Base-by-base conservation (phyloP, 2,888 invertebrate genomes). In the Papilio protenor region DNA sequence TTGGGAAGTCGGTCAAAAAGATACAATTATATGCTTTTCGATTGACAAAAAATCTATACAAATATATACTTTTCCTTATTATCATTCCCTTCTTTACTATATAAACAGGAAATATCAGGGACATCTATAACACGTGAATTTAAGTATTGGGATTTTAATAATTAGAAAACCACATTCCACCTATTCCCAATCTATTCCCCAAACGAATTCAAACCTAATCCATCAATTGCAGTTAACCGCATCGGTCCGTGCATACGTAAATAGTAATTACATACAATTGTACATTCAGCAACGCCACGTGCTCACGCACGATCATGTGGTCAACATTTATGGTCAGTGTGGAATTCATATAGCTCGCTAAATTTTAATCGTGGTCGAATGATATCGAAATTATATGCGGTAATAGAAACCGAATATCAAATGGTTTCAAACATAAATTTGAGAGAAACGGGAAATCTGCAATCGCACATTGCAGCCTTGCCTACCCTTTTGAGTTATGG, bases 251-350 rank as follows among this genome's bases (percentile, higher is more conserved):
- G 47, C 61, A 73, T 61, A 49, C 45, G 74, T 49, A n/a, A 74
- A 75, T 64, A 49, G 2, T 75, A 75, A 75, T 66, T 33, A 75
- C 18, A 64, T 27, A 3, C 74, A 74, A 49, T 52, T 40, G 18
- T 16, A 14, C 16, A 55, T 75, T 33, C 74, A 66, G 52, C 52
- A 11, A 21, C n/a, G 8, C 45, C n/a, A 57, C 59, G 55, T 59
- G 45, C 57, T 16, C 23, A 74, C 61, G 27, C 73, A 14, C 27
- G 61, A 66, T 49, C 52, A n/a, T 66, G 75, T 49, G 75, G 75
- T 66, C 49, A 8, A 11, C 66, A 55, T 75, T 75, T 75, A 40
- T 33, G 75, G 75, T 66, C 49, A 52, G 12, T 66, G 66, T 69
- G 55, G 12, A 64, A 23, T 23, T 57, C 23, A 59, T 57, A 6